Percentiles rank a stretch among this genome's conserved stretches.
These are phyloP conservation scores for Drosophila anomalipes DNA, from an alignment of 2,888 invertebrate species.

Conservation along the genomic window DNA sequence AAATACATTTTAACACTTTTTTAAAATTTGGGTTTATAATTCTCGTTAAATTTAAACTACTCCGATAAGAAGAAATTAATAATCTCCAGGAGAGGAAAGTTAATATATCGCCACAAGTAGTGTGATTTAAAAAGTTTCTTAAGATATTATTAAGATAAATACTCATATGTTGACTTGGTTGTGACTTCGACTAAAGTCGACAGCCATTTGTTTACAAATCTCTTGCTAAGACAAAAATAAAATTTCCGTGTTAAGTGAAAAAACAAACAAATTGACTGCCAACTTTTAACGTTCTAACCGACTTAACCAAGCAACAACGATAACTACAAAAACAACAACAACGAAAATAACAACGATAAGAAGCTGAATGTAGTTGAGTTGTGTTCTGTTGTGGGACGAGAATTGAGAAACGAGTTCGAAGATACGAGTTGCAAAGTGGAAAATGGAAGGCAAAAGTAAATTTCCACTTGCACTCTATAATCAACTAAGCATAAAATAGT, in stretches of 20 bases:
- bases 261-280: slow-evolving; percentile 75
- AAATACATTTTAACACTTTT: not conserved
- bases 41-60: not conserved
- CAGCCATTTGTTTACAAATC: slow-evolving; percentile 62
- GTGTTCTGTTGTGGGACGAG: slow-evolving; percentile 30
- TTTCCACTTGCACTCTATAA: slow-evolving; percentile 78
- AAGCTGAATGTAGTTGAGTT: slow-evolving; percentile 41
- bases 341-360: slow-evolving; percentile 23
- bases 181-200: slow-evolving; percentile 21
- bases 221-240: slow-evolving; percentile 56
- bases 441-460: slow-evolving; percentile 56
- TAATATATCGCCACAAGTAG: not conserved
- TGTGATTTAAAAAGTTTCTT: not conserved
- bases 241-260: slow-evolving; percentile 75
- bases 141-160: not conserved
- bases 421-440: slow-evolving; percentile 13
- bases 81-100: not conserved
- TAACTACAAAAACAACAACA: not conserved
- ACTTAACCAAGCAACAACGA: slow-evolving; percentile 47
- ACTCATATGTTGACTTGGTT: not conserved
- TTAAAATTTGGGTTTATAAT: not conserved
- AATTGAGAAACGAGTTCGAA: slow-evolving; percentile 24
- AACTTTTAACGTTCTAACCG: slow-evolving; percentile 72
- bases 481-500: slow-evolving; percentile 80
- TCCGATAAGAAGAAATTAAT: not conserved